Percentiles rank a stretch among this genome's conserved stretches.
Evolutionary conservation across 2,888 invertebrate genomes (phyloP).

Genomic region (Conops quadrifasciatus): DNA sequence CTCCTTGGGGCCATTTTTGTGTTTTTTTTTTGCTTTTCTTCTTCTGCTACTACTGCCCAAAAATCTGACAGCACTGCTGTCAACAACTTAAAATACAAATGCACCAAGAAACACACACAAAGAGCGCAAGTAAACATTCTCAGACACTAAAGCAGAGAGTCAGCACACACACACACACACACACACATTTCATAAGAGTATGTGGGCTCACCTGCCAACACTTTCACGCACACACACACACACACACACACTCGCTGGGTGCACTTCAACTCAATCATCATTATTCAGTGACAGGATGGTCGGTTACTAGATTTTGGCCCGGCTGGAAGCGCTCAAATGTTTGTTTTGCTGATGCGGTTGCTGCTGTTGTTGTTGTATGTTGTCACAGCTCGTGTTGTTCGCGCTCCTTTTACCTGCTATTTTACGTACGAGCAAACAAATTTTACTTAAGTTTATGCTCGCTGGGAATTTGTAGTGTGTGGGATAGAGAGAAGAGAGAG

Average conservation of each 20-base stretch:
- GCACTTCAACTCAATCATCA: constrained; percentile 3
- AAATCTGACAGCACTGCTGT: not conserved
- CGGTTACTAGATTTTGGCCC: too few species aligned
- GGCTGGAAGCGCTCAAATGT: too few species aligned
- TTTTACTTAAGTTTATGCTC: constrained; percentile 11
- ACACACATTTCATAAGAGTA: too few species aligned
- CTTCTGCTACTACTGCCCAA: not conserved
- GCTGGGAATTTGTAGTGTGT: not conserved
- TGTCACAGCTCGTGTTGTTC: not conserved
- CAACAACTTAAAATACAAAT: not conserved
- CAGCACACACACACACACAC: constrained; percentile 9
- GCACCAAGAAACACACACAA: not conserved
- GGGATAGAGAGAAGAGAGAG: not conserved
- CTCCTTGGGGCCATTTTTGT: not conserved
- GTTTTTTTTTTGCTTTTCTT: not conserved
- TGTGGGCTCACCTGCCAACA: too few species aligned
- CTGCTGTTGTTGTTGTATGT: not conserved
- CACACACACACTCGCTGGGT: not conserved
- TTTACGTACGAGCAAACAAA: constrained; percentile 18
- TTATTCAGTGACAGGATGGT: too few species aligned
- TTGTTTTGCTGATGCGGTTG: not conserved
- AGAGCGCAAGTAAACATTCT: constrained; percentile 8
- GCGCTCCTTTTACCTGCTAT: constrained; percentile 32
- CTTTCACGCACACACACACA: constrained; percentile 10
- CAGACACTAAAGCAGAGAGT: not conserved